Base-by-base conservation (phyloP, 2,113 vertebrate genomes). In the Syngnathus floridae region DNA sequence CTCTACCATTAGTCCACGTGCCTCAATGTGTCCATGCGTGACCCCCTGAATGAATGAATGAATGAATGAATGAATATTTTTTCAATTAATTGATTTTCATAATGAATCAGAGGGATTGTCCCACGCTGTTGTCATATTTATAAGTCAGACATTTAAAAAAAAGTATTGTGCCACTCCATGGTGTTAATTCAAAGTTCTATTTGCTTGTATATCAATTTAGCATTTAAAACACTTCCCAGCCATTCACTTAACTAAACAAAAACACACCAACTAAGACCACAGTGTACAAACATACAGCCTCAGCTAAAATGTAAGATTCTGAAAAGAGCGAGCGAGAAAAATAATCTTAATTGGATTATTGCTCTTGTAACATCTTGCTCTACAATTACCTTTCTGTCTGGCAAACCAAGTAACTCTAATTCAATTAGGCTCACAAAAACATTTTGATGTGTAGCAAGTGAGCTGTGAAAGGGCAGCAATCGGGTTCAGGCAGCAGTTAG, bases 371-470 rank as follows among this genome's bases (percentile, higher is more conserved):
- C 59, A 22, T 40, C 38, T n/a, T 7, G 11, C n/a, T 43, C n/a
- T 14, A 45, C 59, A 61, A 61, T 43, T 43, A 40, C 40, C 19
- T 61, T 61, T 43, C 21, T 61, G n/a, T 61, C 22, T n/a, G 62
- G 26, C 31, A 64, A 46, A 64, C 9, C 62, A 7, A 46, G 45
- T 49, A 12, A 26, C 62, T 64, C 45, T 64, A 64, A 64, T 48
- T 49, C 43, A 49, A 48, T 64, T 64, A 49, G 46, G 45, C 43
- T 21, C 79, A 73, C 76, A 75, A 73, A 82, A 86, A 84, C 77
- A 81, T 81, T 81, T 78, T 74, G 74, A 76, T 69, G 71, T 86
- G 83, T 70, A 74, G 78, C 73, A 77, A 86, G 80, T 69, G 79
- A 81, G 77, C 77, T 82, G 85, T 83, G 79, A 81, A 84, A 75